A percentile compares a stretch with the other conserved stretches of the same genome.
Conservation (phyloP, 2,113 vertebrate genomes). For the Eurystomus gularis region DNA sequence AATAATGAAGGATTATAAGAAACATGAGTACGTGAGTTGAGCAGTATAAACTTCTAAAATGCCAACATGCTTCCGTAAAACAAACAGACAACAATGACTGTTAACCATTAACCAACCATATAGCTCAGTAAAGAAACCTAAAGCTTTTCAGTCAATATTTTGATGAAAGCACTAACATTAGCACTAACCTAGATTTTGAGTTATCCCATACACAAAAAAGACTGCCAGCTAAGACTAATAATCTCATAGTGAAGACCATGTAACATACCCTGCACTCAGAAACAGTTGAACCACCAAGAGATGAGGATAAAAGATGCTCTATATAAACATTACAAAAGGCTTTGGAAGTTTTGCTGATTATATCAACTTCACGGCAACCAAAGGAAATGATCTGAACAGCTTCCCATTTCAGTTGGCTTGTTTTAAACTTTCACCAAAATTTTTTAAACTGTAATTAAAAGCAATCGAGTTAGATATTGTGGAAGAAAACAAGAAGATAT, state of each 20-base stretch:
- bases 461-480: background rate
- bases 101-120: background rate
- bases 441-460: background rate
- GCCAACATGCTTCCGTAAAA: background rate
- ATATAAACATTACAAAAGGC: background rate
- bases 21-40: background rate
- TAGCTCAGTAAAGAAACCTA: background rate
- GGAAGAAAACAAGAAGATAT: background rate
- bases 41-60: background rate
- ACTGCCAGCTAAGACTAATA: background rate
- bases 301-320: background rate
- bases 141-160: slow-evolving; percentile 2
- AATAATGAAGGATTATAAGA: background rate
- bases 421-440: background rate
- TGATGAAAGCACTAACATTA: slow-evolving; percentile 14
- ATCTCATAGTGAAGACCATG: background rate
- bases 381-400: background rate
- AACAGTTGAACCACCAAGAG: background rate
- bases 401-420: background rate
- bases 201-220: background rate
- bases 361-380: background rate
- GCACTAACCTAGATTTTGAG: background rate
- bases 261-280: background rate
- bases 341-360: background rate
- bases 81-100: background rate